Evolutionary conservation across 2,888 invertebrate species (phyloP).

Genomic region (Cancer borealis): DNA sequence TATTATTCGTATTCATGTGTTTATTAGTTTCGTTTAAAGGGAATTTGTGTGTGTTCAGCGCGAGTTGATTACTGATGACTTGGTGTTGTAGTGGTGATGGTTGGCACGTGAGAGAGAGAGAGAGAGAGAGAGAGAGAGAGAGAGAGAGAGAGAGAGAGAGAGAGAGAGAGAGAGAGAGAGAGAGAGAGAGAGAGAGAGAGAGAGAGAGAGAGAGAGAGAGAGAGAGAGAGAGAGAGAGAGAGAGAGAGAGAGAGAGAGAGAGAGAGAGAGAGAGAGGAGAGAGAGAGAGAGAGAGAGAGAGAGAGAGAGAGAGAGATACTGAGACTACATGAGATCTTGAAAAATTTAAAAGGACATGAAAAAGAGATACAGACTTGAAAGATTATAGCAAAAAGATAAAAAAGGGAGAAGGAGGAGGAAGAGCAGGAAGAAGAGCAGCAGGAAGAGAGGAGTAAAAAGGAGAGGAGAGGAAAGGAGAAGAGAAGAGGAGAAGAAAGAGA

Average conservation of each 20-base stretch:
- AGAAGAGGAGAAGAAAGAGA: background rate
- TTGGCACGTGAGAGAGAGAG: conserved; percentile 20
- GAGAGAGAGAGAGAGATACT: background rate
- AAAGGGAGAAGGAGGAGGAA: no score
- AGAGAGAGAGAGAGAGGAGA: background rate
- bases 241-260: background rate
- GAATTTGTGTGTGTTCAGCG: background rate
- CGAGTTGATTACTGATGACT: background rate
- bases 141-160: conserved; percentile 11
- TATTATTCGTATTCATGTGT: background rate
- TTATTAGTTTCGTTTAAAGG: background rate
- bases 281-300: conserved; percentile 21
- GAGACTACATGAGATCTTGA: no score
- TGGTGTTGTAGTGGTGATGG: background rate
- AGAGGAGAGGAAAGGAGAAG: no score
- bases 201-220: background rate
- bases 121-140: conserved; percentile 7
- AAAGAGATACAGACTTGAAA: no score
- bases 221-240: conserved; percentile 33
- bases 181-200: conserved; percentile 2
- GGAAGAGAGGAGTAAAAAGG: background rate
- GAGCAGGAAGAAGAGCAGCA: no score
- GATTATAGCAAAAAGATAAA: no score
- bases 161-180: conserved; percentile 45
- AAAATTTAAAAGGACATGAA: no score